Percentiles rank a stretch among this genome's conserved stretches.
Conservation (phyloP, 2,888 invertebrate genomes). For the Drosophila mayaguana region DNA sequence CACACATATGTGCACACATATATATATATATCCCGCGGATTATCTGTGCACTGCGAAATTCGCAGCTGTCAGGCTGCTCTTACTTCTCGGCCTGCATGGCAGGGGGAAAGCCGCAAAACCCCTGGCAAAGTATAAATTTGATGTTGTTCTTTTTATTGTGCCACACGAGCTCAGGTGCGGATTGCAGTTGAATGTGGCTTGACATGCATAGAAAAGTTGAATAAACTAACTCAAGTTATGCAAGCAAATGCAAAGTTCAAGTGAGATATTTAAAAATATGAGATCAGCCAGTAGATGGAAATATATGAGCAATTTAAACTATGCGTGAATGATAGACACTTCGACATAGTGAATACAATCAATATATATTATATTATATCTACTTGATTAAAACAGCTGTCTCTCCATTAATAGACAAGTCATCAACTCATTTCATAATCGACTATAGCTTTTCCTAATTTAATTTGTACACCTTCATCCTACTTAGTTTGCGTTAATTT, state of each 20-base stretch:
- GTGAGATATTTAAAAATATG: neutral
- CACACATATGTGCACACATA: constrained; percentile 18
- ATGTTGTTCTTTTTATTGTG: constrained; percentile 20
- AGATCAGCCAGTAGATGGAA: neutral
- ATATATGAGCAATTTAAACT: neutral
- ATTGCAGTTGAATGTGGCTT: neutral
- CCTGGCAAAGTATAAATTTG: constrained; percentile 35
- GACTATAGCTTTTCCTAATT: neutral
- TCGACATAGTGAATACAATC: too few relatives aligned
- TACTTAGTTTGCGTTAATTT: constrained; percentile 31
- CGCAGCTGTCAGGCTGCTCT: constrained; percentile 64
- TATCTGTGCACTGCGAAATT: constrained; percentile 64
- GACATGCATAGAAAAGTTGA: neutral
- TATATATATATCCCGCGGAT: constrained; percentile 55
- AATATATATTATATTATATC: neutral
- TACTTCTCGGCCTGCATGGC: constrained; percentile 43
- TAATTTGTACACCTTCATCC: neutral
- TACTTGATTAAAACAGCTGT: neutral
- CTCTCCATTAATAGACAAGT: neutral
- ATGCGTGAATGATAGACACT: neutral
- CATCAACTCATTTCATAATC: neutral
- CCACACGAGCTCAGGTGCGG: constrained; percentile 12
- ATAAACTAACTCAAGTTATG: neutral
- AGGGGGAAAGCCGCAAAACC: constrained; percentile 54
- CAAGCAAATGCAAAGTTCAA: neutral